Evolutionary conservation across 2,797 vertebrate genomes (phyloP), one percentile per base, ranked within the genome.

Genomic region (Enteromius paludinosus): DNA sequence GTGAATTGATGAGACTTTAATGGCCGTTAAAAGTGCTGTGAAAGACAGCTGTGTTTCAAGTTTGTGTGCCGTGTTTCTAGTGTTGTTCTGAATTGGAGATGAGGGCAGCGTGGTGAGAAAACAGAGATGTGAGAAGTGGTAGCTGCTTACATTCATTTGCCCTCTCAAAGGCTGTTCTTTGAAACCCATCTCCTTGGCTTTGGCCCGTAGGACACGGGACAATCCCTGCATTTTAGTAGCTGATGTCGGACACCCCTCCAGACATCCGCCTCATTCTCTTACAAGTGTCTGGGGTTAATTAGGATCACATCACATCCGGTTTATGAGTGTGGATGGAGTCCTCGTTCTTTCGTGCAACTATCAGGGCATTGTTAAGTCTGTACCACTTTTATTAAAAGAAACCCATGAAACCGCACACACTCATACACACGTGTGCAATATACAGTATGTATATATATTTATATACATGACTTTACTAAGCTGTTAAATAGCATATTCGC

Each of bases 1-100:
- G 93, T 96, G 95, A 96, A 96, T 95, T 95, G 95, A 96, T 96
- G 95, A 93, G 95, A 93, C 93, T 95, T 95, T 95, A 96, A 96
- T 96, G 94, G 94, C 88, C 89, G 88, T 95, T 96, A 93, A 85
- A 86, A 93, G 90, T 92, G 84, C 93, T 94, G 93, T 95, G 95
- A 96, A 92, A 96, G 95, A 94, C 94, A 93, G 94, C 94, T 90
- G 93, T 89, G 95, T 94, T 91, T 88, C 89, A 90, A 91, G 92
- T 90, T 92, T 93, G 89, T 94, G 94, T 93, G 86, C 90, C 87
- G 12, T 41, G 86, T 87, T 86, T 62, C 81, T 89, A 85, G 82
- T 87, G 85, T 89, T 89, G 89, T 84, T 91, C 92, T 92, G 93
- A 94, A 93, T 95, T 94, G 94, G 93, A 96, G 94, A 93, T 70